phyloP scores from a whole-genome alignment of 30 jellyfish, hydroid and myxozoan species.

The Clytia hemisphaerica region DNA sequence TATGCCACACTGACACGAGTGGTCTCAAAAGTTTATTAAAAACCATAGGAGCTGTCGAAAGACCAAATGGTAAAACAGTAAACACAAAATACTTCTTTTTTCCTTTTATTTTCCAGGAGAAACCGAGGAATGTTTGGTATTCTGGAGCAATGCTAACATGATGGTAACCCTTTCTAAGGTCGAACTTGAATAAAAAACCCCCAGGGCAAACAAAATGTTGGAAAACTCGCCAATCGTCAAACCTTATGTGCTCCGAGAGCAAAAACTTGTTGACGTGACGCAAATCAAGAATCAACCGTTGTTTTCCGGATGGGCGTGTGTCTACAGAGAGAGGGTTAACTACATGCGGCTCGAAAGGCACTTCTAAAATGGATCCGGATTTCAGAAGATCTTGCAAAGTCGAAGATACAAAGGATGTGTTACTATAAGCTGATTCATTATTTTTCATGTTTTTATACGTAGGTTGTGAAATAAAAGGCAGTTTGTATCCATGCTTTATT shows the following conservation, averaged over 20 bases:
- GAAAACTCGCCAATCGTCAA: conserved; percentile 10
- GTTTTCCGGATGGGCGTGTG: not conserved
- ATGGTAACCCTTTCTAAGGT: conserved; percentile 7
- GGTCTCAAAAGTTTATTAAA: conserved; percentile 16
- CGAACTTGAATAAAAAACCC: not conserved
- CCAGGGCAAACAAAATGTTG: not conserved
- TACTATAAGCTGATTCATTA: no score
- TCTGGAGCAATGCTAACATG: no score
- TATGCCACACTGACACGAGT: conserved; percentile 8
- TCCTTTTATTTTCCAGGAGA: conserved; percentile 14
- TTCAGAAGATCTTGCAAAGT: no score
- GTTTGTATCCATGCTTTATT: no score
- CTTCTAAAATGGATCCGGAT: no score
- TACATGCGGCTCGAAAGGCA: no score
- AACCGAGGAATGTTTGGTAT: conserved; percentile 13
- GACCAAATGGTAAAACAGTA: conserved; percentile 24
- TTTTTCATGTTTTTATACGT: no score
- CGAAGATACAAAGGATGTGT: no score
- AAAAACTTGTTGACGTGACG: not conserved
- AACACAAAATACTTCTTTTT: conserved; percentile 7
- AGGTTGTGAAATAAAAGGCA: no score
- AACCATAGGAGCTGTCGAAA: conserved; percentile 20
- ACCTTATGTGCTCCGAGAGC: not conserved
- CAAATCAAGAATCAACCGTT: not conserved
- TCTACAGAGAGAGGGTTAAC: no score